A percentile compares a stretch with the other conserved stretches of the same genome.
These are phyloP conservation scores for Planiliza haematocheilus DNA, from an alignment of 2,113 vertebrate genomes.

Conservation along the genomic window DNA sequence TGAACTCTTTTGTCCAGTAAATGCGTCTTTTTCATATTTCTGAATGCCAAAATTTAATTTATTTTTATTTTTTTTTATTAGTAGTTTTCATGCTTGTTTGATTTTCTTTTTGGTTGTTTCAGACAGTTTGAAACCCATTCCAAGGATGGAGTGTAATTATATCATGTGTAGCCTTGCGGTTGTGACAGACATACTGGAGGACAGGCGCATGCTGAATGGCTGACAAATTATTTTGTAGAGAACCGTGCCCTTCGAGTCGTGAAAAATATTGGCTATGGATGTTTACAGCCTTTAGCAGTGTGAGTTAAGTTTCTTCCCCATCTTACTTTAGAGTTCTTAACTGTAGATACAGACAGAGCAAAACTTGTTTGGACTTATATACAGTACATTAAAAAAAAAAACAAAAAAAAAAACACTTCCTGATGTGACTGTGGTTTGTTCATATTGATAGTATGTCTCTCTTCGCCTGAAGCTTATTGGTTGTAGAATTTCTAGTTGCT, in stretches of 20 bases:
- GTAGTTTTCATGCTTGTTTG: slow-evolving; percentile 22
- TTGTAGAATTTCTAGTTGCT: not conserved
- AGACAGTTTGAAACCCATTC: slow-evolving; percentile 38
- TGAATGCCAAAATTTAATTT: slow-evolving; percentile 33
- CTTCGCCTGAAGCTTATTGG: too few relatives aligned
- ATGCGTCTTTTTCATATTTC: slow-evolving; percentile 51
- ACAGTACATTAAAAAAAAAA: too few relatives aligned
- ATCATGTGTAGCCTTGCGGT: slow-evolving; percentile 25
- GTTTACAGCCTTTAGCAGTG: slow-evolving; percentile 15
- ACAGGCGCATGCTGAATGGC: slow-evolving; percentile 30
- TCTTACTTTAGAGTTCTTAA: not conserved
- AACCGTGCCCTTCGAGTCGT: slow-evolving; percentile 20
- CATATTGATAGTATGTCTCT: not conserved
- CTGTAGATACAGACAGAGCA: too few relatives aligned
- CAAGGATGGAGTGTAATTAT: slow-evolving; percentile 55
- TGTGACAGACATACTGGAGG: not conserved
- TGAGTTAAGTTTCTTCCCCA: not conserved
- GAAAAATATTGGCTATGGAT: slow-evolving; percentile 11
- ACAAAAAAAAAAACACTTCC: too few relatives aligned
- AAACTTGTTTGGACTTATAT: too few relatives aligned
- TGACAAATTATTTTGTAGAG: slow-evolving; percentile 16
- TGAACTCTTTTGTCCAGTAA: slow-evolving; percentile 62
- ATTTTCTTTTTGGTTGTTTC: slow-evolving; percentile 19
- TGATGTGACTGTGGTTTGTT: not conserved
- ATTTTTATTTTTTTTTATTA: not conserved